Evolutionary conservation across 2,113 vertebrate genomes (phyloP), one percentile per base, ranked within the genome.

Genomic region (Pelodiscus sinensis): DNA sequence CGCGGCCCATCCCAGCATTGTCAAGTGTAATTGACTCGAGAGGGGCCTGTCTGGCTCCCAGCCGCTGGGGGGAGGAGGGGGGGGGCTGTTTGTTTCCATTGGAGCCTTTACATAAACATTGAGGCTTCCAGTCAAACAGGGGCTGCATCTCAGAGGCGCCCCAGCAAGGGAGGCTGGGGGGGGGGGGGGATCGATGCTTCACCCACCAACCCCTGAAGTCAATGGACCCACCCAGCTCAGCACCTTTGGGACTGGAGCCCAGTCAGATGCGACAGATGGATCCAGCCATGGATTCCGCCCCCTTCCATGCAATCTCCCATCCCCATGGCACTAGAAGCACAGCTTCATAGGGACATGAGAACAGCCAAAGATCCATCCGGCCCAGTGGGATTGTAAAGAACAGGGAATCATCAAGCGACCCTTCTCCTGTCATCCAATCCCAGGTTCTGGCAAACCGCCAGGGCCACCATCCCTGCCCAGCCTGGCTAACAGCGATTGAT

Each of bases 31-130:
- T 82, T 80, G 87, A 81, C 82, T 94, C 78, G 38, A 94, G 90
- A 55, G 38, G 35, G 78, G 81, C 73, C 50, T 29, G 38, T 44
- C 38, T 44, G 38, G 38, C 38, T 44, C 38, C 38, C 38, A 44
- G 38, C 38, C 38, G 38, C 38, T 44, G 38, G 38, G 38, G 38
- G 38, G 38, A 5, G 38, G 38, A 5, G 38, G 38, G 8, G 2
- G 75, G 84, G 73, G 54, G 84, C 71, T 88, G 94, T 85, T 96
- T 94, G 91, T 94, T 95, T 86, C 88, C 27, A 89, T 90, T 79
- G 82, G 95, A 94, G 90, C 87, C 68, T 96, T 95, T 44, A 94
- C 95, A 96, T 91, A 94, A 96, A 94, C 92, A 86, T 12, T 0
- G 9, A 92, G 82, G 25, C 29, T 95, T 92, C 84, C 90, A 83